Evolutionary conservation across 2,797 vertebrate genomes (phyloP), one percentile per base, ranked within the genome.

Genomic region (Parambassis ranga): DNA sequence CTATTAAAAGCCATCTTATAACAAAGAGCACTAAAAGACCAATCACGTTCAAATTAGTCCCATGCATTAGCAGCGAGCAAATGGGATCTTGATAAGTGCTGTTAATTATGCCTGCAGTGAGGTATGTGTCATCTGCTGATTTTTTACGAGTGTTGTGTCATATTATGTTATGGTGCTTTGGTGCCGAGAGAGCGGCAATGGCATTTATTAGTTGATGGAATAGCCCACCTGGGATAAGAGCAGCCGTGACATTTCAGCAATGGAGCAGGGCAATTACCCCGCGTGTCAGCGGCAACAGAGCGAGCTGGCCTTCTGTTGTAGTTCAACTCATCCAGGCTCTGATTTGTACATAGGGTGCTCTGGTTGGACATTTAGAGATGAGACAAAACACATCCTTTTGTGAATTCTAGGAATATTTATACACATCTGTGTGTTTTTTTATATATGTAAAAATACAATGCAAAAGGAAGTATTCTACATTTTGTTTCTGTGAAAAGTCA

Each of bases 151-250:
- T 62, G 73, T 77, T 72, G 66, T 77, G 47, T 57, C 51, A 15
- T 60, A 72, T 77, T 44, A 81, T 43, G 55, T 70, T 67, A 71
- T 9, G 59, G 60, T 44, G 42, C 73, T 73, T 47, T 52, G 75
- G 55, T 33, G 67, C 65, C 36, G 66, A 43, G 76, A 77, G 62
- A 79, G 76, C 51, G 69, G 41, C 61, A 73, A 38, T 79, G 79
- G 71, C 85, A 85, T 90, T 89, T 88, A 88, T 89, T 87, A 77
- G 81, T 56, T 81, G 86, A 79, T 74, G 61, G 79, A 89, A 84
- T 74, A 66, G 77, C 78, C 71, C 90, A 86, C 86, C 83, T 85
- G 86, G 87, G 83, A 89, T 73, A 65, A 84, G 76, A 82, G 74
- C 72, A 79, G 69, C 48, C 75, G 61, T 88, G 89, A 89, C 88